A percentile compares a stretch with the other conserved stretches of the same genome.
These are phyloP conservation scores for Drosophila kanekoi DNA, from an alignment of 2,888 invertebrate genomes.

Conservation along the genomic window DNA sequence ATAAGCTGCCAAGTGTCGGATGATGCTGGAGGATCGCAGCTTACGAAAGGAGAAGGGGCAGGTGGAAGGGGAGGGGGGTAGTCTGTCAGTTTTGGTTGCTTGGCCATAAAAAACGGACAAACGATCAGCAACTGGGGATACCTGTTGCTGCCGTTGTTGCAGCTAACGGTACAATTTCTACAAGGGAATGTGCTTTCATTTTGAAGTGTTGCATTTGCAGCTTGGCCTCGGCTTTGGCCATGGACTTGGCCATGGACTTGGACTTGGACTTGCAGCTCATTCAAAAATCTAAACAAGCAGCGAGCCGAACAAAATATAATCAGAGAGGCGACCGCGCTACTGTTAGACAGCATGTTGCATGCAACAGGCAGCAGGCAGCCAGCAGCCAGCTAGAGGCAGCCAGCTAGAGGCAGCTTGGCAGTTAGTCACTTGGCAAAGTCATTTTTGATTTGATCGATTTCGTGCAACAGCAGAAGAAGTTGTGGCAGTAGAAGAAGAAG, in stretches of 20 bases:
- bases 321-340: conserved; percentile 69
- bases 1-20: conserved; percentile 78
- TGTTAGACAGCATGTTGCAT: conserved; percentile 73
- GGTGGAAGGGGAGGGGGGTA: conserved; percentile 5
- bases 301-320: conserved; percentile 46
- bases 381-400: conserved; percentile 45
- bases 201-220: conserved; percentile 75
- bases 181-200: conserved; percentile 81
- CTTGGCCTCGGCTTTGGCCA: conserved; percentile 31
- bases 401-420: conserved; percentile 72
- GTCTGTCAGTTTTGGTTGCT: conserved; percentile 34
- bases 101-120: conserved; percentile 69
- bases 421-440: conserved; percentile 80
- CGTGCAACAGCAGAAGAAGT: conserved; percentile 63
- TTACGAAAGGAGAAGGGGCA: conserved; percentile 3
- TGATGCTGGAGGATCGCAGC: conserved; percentile 47
- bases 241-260: conserved; percentile 62
- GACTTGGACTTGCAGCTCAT: conserved; percentile 61
- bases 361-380: conserved; percentile 50
- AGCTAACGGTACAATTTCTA: conserved; percentile 77
- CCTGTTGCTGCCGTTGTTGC: conserved; percentile 39
- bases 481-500: no score
- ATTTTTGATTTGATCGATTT: conserved; percentile 83
- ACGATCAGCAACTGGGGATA: conserved; percentile 54
- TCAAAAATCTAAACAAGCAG: conserved; percentile 58